Base-by-base conservation (phyloP, 2,797 vertebrate species). In the Coilia nasus region DNA sequence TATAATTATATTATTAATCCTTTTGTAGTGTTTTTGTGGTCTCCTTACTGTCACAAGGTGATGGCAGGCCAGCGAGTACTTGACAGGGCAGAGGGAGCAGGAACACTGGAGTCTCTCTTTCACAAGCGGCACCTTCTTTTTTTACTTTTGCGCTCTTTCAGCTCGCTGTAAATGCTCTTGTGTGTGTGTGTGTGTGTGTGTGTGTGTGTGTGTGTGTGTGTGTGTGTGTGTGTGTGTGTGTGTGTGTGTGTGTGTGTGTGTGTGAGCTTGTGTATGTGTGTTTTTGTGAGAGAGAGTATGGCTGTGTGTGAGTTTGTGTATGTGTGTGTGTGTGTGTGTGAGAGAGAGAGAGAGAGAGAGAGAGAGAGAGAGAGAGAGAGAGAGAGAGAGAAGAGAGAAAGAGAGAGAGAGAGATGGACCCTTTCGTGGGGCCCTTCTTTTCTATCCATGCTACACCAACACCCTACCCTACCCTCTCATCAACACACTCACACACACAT, bases 361-460 rank as follows among this genome's bases (percentile, higher is more conserved):
- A 47, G 46, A 47, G 46, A 47, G 46, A 47, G 46, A 47, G 46
- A 47, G 46, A 47, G 46, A 47, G 46, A 47, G 46, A 47, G 46
- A 47, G 46, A 47, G 46, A 47, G 46, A 47, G 46, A 47, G 46
- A 47, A 47, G 46, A 47, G 46, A 47, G 46, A 47, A 10, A 47
- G 46, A 47, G 46, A 47, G 46, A 47, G 50, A 54, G 50, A 54
- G 50, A 3, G 50, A 54, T 54, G 7, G 50, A 54, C 92, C 92
- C 92, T 92, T 91, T 93, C 93, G 89, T 89, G 84, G 64, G 87
- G 89, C 90, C 91, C 89, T 87, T 82, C n/a, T 92, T 78, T 41
- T 91, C 92, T 88, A 93, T 92, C 92, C 91, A 93, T 91, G 91
- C 94, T 94, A 93, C 92, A 93, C 90, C 90, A 91, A 93, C 93